phyloP scores from a whole-genome alignment of 1,140 invertebrate genomes.

The Leptonema lineaticorne region DNA sequence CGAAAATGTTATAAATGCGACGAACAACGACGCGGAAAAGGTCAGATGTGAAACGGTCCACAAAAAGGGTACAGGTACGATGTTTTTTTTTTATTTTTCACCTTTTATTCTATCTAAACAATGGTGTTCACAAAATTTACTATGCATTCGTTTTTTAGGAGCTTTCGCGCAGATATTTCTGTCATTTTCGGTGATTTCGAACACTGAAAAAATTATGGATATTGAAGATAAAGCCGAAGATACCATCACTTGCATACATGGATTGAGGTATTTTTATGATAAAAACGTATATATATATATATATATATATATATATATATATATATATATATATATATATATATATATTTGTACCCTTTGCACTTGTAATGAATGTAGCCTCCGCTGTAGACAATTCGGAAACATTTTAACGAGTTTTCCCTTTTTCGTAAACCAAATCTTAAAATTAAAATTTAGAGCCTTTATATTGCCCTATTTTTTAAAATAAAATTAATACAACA shows the following conservation, averaged over 20 bases:
- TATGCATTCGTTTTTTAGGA: conserved; percentile 47
- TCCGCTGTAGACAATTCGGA: too few relatives aligned
- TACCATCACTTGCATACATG: conserved; percentile 76
- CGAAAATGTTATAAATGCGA: neutral
- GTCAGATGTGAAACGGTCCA: neutral
- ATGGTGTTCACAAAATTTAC: neutral
- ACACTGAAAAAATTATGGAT: conserved; percentile 52
- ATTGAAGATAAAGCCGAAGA: conserved; percentile 56
- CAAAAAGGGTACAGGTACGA: neutral
- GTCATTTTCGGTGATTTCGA: conserved; percentile 62
- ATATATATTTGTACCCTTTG: neutral
- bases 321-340: neutral
- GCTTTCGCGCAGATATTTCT: conserved; percentile 59
- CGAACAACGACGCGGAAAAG: neutral
- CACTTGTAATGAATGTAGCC: too few relatives aligned
- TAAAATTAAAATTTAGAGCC: too few relatives aligned
- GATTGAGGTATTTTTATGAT: conserved; percentile 63
- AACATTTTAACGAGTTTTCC: too few relatives aligned
- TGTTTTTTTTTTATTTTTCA: neutral
- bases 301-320: too few relatives aligned
- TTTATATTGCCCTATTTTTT: too few relatives aligned
- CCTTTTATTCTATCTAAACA: neutral
- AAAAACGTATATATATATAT: too few relatives aligned
- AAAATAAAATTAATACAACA: too few relatives aligned
- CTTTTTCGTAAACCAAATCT: too few relatives aligned